A percentile compares a stretch with the other conserved stretches of the same genome.
Conservation (phyloP, 1,140 invertebrate genomes). For the Drosophila tropicalis region DNA sequence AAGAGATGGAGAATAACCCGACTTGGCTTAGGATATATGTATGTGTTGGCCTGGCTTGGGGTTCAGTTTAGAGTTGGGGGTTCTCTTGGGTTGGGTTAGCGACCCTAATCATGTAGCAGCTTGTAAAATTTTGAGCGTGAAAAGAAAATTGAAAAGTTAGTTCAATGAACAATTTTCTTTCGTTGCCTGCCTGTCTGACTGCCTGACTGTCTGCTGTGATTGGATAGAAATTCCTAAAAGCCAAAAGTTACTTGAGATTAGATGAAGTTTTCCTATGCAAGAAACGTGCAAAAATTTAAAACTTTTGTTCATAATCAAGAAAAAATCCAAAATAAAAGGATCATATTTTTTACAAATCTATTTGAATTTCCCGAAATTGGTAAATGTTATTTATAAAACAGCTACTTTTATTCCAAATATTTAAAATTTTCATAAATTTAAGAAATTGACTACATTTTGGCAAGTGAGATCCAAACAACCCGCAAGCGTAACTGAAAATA, state of each 20-base stretch:
- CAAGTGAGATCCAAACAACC: constrained; percentile 1
- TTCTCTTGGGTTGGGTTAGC: constrained; percentile 17
- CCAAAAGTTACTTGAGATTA: constrained; percentile 42
- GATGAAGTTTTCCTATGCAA: neutral
- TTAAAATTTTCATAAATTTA: neutral
- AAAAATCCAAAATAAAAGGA: neutral
- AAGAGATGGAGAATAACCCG: neutral
- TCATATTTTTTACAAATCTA: neutral
- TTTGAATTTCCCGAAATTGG: too few species aligned
- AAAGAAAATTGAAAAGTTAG: constrained; percentile 77
- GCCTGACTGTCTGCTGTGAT: constrained; percentile 52
- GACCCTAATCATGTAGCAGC: constrained; percentile 79
- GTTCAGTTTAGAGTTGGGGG: neutral
- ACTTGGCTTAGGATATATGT: neutral
- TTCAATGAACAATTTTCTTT: constrained; percentile 37
- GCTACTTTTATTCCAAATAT: neutral
- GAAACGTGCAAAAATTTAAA: constrained; percentile 1
- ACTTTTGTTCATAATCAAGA: constrained; percentile 1
- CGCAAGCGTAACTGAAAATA: constrained; percentile 29
- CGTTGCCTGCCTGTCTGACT: neutral
- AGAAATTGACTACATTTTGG: neutral
- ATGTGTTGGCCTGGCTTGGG: neutral
- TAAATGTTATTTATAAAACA: too few species aligned
- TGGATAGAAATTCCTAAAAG: constrained; percentile 63
- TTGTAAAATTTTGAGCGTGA: constrained; percentile 74